Evolutionary conservation across 2,888 invertebrate genomes (phyloP), one percentile per base, ranked within the genome.

Genomic region (Mesoligia furuncula): DNA sequence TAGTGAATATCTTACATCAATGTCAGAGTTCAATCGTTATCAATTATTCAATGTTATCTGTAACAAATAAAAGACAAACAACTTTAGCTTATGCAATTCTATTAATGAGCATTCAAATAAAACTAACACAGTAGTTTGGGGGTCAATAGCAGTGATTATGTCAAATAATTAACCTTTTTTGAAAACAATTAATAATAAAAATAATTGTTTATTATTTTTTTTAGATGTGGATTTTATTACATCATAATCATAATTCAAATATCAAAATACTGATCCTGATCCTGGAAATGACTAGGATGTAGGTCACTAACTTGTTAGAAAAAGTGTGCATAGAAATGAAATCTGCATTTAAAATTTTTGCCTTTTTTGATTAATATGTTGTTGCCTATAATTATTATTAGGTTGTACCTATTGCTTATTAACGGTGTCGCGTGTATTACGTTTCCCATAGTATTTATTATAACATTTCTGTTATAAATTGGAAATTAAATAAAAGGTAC

Each of bases 11-110:
- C 91, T 95, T 95, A 94, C 95, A 95, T 95, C 95, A 95, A 95
- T 95, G 95, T 94, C 94, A 95, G 90, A 96, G 96, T 92, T 96
- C 96, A 95, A 82, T 84, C 75, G 79, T 88, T 93, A 93, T 94
- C 93, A 90, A 88, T 88, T 87, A 87, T 89, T 88, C 91, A 86
- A 82, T 85, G 87, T 84, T 91, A 94, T 93, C 93, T 94, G 93
- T 90, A 94, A 94, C 92, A 94, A 94, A 94, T 89, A 93, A 64
- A 90, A 90, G 91, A 90, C 91, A 94, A 94, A 94, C 93, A 94
- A 93, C 91, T 88, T 89, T 27, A 91, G 94, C 95, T 96, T 96
- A 96, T 94, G 96, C 95, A 96, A 96, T 93, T 85, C 54, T n/a
- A 71, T 24, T 78, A 70, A 0, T 79, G 24, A 79, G 36, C 36